These are phyloP conservation scores for Muscicapa comitata DNA, from an alignment of 2,797 vertebrate species.

Conservation along the genomic window DNA sequence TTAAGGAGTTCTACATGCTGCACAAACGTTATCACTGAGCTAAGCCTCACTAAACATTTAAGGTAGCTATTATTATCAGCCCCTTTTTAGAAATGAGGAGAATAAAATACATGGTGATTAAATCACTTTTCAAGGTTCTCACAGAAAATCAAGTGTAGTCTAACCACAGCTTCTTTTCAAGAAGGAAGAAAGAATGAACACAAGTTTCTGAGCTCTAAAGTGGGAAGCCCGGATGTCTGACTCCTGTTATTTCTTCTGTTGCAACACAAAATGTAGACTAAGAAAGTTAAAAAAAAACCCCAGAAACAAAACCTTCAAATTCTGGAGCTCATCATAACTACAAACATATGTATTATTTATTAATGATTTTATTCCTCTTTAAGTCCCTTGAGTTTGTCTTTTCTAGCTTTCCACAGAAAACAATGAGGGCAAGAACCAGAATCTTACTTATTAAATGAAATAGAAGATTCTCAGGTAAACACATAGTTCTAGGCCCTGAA, in stretches of 20 bases:
- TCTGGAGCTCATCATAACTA: not conserved
- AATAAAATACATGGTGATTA: not conserved
- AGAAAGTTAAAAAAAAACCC: not conserved
- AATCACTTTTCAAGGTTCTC: not conserved
- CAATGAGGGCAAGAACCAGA: not conserved
- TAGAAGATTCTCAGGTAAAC: not conserved
- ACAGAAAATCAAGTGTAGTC: not conserved
- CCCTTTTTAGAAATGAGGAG: not conserved
- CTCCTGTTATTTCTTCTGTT: not conserved
- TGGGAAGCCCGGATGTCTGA: accelerated
- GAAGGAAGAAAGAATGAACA: not conserved
- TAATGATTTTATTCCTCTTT: not conserved
- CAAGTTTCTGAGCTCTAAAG: not conserved
- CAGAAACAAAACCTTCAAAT: not conserved
- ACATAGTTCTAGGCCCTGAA: not conserved
- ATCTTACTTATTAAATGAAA: not conserved
- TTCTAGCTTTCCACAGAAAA: not conserved
- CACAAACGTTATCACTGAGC: not conserved
- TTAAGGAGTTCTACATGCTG: not conserved
- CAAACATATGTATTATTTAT: not conserved
- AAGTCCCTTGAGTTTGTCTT: not conserved
- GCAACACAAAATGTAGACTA: not conserved
- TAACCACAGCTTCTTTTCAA: not conserved
- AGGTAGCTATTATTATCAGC: not conserved
- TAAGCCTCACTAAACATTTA: not conserved